Evolutionary conservation across 2,113 vertebrate genomes (phyloP).

Genomic region (Xiphorhynchus elegans): DNA sequence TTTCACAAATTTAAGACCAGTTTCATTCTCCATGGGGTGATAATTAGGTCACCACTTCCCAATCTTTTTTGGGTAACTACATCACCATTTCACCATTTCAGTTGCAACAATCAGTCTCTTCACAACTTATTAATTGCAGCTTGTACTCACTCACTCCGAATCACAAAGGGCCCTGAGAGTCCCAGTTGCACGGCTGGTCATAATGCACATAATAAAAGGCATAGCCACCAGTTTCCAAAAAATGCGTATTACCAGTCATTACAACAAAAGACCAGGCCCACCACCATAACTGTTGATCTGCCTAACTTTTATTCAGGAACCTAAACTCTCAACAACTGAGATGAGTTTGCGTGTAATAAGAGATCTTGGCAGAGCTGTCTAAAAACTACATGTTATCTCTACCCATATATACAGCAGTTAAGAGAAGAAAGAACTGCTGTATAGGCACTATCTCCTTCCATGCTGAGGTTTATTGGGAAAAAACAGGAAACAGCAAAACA

Average conservation of each 20-base stretch:
- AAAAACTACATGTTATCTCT: background rate
- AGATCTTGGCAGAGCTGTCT: background rate
- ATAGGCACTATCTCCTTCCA: background rate
- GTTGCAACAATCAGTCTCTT: constrained; percentile 41
- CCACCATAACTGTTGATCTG: background rate
- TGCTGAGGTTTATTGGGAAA: background rate
- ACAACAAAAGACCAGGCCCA: background rate
- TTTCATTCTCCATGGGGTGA: constrained; percentile 60
- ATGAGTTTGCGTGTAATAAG: background rate
- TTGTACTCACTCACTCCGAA: background rate
- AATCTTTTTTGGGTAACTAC: constrained; percentile 47
- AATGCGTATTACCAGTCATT: background rate
- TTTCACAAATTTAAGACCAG: constrained; percentile 49
- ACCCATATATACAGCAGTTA: background rate
- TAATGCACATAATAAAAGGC: background rate
- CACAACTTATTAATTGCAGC: constrained; percentile 62
- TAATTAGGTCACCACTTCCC: constrained; percentile 33
- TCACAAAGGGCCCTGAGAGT: background rate
- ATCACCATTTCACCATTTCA: background rate
- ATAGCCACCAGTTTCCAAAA: background rate
- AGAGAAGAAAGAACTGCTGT: background rate
- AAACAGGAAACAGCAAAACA: background rate
- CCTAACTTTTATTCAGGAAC: background rate
- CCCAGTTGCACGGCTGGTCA: background rate
- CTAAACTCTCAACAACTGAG: background rate